Conservation (phyloP, 1,140 invertebrate genomes). For the Whitmania pigra region DNA sequence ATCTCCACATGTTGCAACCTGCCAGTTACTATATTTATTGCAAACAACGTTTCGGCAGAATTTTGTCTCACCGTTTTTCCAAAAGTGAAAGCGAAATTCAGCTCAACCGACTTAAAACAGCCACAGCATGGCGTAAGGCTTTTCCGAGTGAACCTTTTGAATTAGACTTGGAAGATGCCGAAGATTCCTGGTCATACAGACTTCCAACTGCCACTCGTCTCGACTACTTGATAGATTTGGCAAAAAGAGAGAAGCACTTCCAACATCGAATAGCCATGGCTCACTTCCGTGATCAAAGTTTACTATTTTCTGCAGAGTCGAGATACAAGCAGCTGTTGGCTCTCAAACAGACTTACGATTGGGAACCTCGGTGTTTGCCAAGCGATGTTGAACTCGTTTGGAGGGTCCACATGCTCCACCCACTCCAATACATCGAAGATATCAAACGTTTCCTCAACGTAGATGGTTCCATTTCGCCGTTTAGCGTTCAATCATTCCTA, state of each 20-base stretch:
- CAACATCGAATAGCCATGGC: slow-evolving; percentile 19
- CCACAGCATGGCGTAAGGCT: slow-evolving; percentile 16
- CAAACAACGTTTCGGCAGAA: slow-evolving; percentile 11
- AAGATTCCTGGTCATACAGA: neutral
- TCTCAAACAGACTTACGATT: neutral
- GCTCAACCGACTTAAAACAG: slow-evolving; percentile 1
- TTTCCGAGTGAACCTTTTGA: slow-evolving; percentile 22
- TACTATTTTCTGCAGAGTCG: slow-evolving; percentile 16
- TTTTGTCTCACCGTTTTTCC: slow-evolving; percentile 20
- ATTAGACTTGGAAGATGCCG: slow-evolving; percentile 10
- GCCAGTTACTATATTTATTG: slow-evolving; percentile 22
- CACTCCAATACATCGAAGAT: slow-evolving; percentile 20
- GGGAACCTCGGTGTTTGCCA: slow-evolving; percentile 9
- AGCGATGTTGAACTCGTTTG: slow-evolving; percentile 23
- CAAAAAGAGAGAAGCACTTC: slow-evolving; percentile 13
- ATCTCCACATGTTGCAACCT: slow-evolving; percentile 24
- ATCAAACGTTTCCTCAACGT: slow-evolving; percentile 8
- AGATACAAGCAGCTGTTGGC: slow-evolving; percentile 24
- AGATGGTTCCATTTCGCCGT: neutral
- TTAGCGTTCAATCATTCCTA: neutral
- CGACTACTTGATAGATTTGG: slow-evolving; percentile 8
- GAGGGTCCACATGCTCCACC: slow-evolving; percentile 21
- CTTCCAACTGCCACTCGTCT: slow-evolving; percentile 5
- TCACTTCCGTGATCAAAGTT: slow-evolving; percentile 22
- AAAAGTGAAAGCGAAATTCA: slow-evolving; percentile 1